Evolutionary conservation across 1,140 invertebrate species (phyloP), one percentile per base, ranked within the genome.

Genomic region (Micrasema longulum): DNA sequence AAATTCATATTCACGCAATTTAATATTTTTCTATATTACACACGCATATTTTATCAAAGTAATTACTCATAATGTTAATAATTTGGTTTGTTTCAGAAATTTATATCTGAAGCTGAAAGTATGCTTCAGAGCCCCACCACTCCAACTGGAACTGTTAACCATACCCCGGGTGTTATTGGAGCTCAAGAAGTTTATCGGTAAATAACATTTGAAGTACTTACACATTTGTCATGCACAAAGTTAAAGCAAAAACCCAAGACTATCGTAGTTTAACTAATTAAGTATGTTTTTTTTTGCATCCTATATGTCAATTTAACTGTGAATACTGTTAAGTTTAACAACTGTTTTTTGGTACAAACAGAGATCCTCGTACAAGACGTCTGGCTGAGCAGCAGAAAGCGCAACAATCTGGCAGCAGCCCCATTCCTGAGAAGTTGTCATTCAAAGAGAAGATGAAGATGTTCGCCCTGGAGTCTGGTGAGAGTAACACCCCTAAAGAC

Each of bases 401-500:
- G 69, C 88, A 89, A 76, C 87, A 83, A 87, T 89, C 83, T 80
- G 85, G 78, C 67, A 82, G 86, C 64, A 85, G 88, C 66, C 89
- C 92, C 6, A 90, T 95, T 62, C 95, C 95, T 0, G 95, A 97
- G 80, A 96, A 96, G 78, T 84, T 97, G 9, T 93, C 92, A 60
- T 97, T 97, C 80, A 95, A 95, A 80, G 95, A 97, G 80, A 97
- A 97, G 83, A 97, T 97, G 95, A 96, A 96, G 82, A 96, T 97
- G 94, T 97, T 97, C 85, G 95, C 95, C 11, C 91, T 95, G 85
- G 95, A 96, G 84, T 93, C 93, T 0, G 95, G 95, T 22, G 94
- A 97, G 81, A 88, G 90, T 77, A 89, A 91, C 74, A 95, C 94
- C 11, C 94, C 94, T 45, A 92, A 93, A 81, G 94, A 96, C 79